These are phyloP conservation scores for Caretta caretta DNA, from an alignment of 2,113 vertebrate species.

Conservation along the genomic window DNA sequence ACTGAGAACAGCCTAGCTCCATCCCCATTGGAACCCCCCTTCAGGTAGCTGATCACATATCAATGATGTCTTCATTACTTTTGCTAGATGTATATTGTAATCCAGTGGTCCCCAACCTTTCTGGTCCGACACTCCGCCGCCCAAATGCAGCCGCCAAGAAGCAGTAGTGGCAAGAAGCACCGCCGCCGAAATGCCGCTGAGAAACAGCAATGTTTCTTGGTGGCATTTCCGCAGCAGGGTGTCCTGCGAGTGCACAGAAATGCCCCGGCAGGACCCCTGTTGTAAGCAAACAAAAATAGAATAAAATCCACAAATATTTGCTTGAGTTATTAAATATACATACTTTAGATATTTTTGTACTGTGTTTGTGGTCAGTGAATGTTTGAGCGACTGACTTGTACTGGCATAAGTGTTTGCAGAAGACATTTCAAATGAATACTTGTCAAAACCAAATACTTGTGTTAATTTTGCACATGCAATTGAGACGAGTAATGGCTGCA, in stretches of 20 bases:
- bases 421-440: slow-evolving; percentile 14
- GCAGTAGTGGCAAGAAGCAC: too few species aligned
- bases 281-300: not conserved
- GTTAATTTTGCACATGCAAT: not conserved
- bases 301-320: not conserved
- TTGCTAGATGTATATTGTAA: not conserved
- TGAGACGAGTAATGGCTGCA: slow-evolving; percentile 1
- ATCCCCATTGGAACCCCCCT: too few species aligned
- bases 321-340: not conserved
- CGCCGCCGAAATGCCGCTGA: too few species aligned
- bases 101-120: too few species aligned
- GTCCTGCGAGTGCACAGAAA: too few species aligned
- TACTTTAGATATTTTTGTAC: not conserved
- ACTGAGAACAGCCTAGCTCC: too few species aligned
- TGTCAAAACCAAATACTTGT: not conserved
- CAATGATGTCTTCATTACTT: not conserved
- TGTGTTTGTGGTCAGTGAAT: not conserved
- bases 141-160: too few species aligned
- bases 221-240: too few species aligned
- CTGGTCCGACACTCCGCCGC: too few species aligned
- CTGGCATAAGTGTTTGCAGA: not conserved
- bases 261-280: too few species aligned
- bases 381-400: not conserved
- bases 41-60: not conserved
- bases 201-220: too few species aligned